A percentile compares a stretch with the other conserved stretches of the same genome.
These are phyloP conservation scores for Candoia aspera DNA, from an alignment of 2,113 vertebrate genomes.

Conservation along the genomic window DNA sequence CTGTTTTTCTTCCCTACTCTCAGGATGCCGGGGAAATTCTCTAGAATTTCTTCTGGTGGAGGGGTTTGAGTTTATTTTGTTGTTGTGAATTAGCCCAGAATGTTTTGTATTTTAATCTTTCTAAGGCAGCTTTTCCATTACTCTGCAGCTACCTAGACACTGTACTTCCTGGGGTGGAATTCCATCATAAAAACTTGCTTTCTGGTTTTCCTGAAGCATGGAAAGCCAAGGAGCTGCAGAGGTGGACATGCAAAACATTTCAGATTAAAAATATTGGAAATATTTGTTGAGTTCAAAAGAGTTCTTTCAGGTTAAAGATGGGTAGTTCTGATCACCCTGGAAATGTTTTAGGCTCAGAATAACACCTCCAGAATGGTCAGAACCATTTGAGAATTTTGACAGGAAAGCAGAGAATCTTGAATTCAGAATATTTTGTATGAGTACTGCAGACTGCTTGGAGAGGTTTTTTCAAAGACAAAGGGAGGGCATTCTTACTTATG, in stretches of 20 bases:
- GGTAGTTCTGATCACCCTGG: not conserved
- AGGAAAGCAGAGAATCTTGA: not conserved
- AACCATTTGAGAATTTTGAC: not conserved
- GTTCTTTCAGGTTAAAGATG: not conserved
- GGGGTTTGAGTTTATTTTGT: no score
- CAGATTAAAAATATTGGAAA: not conserved
- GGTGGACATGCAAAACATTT: not conserved
- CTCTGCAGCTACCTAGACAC: no score
- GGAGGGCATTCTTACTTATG: not conserved
- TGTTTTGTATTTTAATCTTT: no score
- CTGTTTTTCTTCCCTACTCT: no score
- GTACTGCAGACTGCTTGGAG: not conserved
- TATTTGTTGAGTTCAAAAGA: not conserved
- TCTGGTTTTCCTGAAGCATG: not conserved
- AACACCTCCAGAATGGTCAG: not conserved
- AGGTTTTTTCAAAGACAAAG: not conserved
- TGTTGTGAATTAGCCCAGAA: no score
- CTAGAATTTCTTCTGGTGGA: no score
- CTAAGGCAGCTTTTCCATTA: no score
- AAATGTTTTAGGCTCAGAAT: not conserved
- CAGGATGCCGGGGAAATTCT: no score
- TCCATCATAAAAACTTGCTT: no score
- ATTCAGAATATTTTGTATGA: not conserved
- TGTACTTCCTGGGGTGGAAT: no score
- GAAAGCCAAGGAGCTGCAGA: not conserved